Conservation (phyloP, 1,140 invertebrate genomes). For the Drosophila azteca region DNA sequence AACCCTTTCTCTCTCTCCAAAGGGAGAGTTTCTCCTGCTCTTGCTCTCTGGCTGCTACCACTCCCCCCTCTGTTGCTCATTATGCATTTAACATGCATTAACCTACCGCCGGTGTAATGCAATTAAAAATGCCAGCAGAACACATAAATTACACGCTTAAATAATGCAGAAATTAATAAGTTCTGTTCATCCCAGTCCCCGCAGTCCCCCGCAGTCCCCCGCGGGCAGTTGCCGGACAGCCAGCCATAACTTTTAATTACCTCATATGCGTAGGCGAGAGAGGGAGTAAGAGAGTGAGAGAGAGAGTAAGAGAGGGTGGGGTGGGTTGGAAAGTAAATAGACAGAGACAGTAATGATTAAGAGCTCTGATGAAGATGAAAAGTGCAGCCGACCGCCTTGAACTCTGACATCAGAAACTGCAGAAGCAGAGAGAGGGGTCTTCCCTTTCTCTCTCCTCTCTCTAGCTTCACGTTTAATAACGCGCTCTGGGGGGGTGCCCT, state of each 20-base stretch:
- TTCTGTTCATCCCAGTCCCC: slow-evolving; percentile 44
- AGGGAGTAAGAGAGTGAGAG: not conserved
- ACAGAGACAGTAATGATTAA: no score
- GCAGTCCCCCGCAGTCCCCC: no score
- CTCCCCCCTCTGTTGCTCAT: slow-evolving; percentile 17
- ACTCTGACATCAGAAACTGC: slow-evolving; percentile 23
- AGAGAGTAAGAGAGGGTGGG: slow-evolving; percentile 15
- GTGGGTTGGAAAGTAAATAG: no score
- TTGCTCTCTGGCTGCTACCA: no score
- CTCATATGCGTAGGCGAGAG: slow-evolving; percentile 33
- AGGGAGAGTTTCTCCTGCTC: not conserved
- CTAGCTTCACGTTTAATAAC: no score
- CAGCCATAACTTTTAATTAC: slow-evolving; percentile 74
- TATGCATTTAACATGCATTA: slow-evolving; percentile 81
- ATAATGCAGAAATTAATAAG: slow-evolving; percentile 82
- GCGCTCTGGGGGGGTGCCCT: no score
- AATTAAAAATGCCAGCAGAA: slow-evolving; percentile 79
- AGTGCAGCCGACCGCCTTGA: slow-evolving; percentile 28
- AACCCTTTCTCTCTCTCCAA: not conserved
- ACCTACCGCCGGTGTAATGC: slow-evolving; percentile 71
- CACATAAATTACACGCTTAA: slow-evolving; percentile 79
- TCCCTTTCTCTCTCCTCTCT: no score
- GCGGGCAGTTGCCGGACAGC: not conserved
- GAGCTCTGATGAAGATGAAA: slow-evolving; percentile 1
- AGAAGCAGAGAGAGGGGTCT: not conserved